A percentile compares a stretch with the other conserved stretches of the same genome.
Conservation (phyloP, 2,113 vertebrate species). For the Albula glossodonta region DNA sequence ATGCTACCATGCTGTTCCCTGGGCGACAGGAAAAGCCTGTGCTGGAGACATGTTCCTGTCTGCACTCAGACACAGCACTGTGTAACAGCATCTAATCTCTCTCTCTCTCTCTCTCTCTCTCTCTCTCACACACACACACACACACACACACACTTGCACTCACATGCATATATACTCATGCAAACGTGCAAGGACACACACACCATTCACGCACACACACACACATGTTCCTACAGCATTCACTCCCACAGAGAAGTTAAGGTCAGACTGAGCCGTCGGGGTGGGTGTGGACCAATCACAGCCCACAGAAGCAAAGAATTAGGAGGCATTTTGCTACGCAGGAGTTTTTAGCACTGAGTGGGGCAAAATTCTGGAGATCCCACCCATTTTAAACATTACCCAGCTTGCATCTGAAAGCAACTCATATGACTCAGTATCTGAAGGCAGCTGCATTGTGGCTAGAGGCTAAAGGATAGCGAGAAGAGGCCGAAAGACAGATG, state of each 20-base stretch:
- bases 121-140: not conserved
- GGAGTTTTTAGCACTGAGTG: slow-evolving; percentile 33
- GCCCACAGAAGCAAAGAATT: not conserved
- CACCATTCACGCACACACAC: not conserved
- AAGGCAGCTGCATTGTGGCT: slow-evolving; percentile 62
- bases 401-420: slow-evolving; percentile 35
- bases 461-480: not conserved
- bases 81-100: not conserved
- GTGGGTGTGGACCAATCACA: not conserved
- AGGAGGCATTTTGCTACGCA: not conserved
- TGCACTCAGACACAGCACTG: not conserved
- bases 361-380: slow-evolving; percentile 48
- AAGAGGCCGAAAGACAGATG: not conserved
- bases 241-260: not conserved
- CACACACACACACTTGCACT: not conserved
- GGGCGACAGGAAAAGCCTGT: not conserved
- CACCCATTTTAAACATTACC: slow-evolving; percentile 51
- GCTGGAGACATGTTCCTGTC: not conserved
- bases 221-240: slow-evolving; percentile 1
- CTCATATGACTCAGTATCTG: slow-evolving; percentile 49
- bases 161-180: not conserved
- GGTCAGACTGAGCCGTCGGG: not conserved
- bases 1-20: not conserved
- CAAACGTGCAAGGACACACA: not conserved
- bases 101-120: not conserved